phyloP scores from a whole-genome alignment of 2,797 vertebrate genomes.

The Florisuga fusca region DNA sequence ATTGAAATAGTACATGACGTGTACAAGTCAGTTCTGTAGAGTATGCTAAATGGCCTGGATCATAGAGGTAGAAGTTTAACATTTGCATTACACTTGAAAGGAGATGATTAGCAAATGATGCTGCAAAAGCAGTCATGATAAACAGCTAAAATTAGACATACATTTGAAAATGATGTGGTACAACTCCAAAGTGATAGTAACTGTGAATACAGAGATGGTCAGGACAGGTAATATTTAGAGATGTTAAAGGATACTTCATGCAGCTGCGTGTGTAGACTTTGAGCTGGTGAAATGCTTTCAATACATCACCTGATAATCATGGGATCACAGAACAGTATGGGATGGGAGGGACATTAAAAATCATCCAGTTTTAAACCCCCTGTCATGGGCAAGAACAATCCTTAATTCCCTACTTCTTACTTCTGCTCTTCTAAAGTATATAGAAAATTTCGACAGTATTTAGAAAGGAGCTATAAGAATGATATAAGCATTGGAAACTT shows the following conservation, averaged over 20 bases:
- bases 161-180: not conserved
- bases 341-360: too few species aligned
- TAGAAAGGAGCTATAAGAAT: not conserved
- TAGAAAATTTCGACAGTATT: not conserved
- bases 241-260: not conserved
- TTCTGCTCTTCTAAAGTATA: not conserved
- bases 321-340: too few species aligned
- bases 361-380: too few species aligned
- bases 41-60: not conserved
- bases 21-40: not conserved
- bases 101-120: not conserved
- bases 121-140: not conserved
- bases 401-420: not conserved
- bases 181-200: not conserved
- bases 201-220: not conserved
- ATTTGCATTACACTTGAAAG: not conserved
- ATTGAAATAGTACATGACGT: not conserved
- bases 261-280: not conserved
- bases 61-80: not conserved
- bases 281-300: not conserved
- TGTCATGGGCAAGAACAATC: not conserved
- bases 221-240: not conserved
- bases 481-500: not conserved
- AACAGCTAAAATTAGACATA: not conserved
- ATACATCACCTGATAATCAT: not conserved